Conservation (phyloP, 1,140 invertebrate genomes). For the Thereuonema tuberculata region DNA sequence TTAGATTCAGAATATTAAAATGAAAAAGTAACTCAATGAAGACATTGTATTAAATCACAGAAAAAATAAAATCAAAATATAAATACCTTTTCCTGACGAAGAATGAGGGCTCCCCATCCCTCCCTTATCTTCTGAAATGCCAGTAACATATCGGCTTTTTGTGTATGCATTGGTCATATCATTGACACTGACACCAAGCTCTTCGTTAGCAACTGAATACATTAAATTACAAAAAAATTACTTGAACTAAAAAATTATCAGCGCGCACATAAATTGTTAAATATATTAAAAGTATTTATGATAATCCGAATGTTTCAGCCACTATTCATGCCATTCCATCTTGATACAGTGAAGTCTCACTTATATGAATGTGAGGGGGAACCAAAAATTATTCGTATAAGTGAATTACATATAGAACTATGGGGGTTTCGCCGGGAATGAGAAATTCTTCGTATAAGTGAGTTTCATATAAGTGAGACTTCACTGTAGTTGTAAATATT, state of each 20-base stretch:
- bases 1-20: too few species aligned
- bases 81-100: conserved; percentile 14
- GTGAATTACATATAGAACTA: too few species aligned
- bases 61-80: neutral
- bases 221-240: neutral
- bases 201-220: conserved; percentile 4
- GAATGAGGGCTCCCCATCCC: conserved; percentile 15
- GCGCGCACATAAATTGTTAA: neutral
- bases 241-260: neutral
- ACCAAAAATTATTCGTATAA: too few species aligned
- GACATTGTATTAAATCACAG: neutral
- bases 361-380: too few species aligned
- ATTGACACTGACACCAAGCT: conserved; percentile 14
- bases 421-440: too few species aligned
- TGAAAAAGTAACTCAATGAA: neutral
- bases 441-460: too few species aligned
- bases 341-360: too few species aligned
- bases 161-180: conserved; percentile 15
- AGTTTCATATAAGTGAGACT: too few species aligned
- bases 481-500: too few species aligned
- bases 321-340: neutral
- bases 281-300: neutral
- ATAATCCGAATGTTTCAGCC: neutral
- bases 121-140: conserved; percentile 17
- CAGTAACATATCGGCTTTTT: conserved; percentile 13